These are phyloP conservation scores for Lucilia sericata DNA, from an alignment of 1,140 invertebrate species.

Conservation along the genomic window DNA sequence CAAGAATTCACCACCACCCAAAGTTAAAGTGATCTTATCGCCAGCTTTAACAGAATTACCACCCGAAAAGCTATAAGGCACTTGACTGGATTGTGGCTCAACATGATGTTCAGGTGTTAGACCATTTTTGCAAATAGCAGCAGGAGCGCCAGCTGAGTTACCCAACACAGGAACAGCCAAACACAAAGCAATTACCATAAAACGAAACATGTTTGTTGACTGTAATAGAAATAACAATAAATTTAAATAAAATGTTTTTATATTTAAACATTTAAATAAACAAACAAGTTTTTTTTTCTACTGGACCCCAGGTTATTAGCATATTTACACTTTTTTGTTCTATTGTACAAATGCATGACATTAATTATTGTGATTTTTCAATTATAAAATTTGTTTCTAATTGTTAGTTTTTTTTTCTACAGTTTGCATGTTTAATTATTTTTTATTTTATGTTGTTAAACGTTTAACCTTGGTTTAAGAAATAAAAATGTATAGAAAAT, in stretches of 20 bases:
- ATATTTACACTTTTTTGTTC: neutral
- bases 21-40: slow-evolving; percentile 54
- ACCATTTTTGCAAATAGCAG: slow-evolving; percentile 55
- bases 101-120: slow-evolving; percentile 62
- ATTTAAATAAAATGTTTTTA: neutral
- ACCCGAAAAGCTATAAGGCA: slow-evolving; percentile 46
- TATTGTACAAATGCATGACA: neutral
- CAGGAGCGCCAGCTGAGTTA: slow-evolving; percentile 59
- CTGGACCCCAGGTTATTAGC: neutral
- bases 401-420: neutral
- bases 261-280: neutral
- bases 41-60: slow-evolving; percentile 28
- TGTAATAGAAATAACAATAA: neutral
- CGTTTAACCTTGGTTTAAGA: slow-evolving; percentile 30
- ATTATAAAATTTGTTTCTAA: neutral
- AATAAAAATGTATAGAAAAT: neutral
- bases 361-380: neutral
- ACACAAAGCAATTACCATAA: slow-evolving; percentile 55
- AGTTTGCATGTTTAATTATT: neutral
- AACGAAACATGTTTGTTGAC: slow-evolving; percentile 56
- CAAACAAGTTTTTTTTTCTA: neutral
- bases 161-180: slow-evolving; percentile 53
- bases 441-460: neutral
- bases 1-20: slow-evolving; percentile 58
- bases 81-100: slow-evolving; percentile 48